Base-by-base conservation (phyloP, 2,113 vertebrate genomes). In the Elgaria multicarinata region DNA sequence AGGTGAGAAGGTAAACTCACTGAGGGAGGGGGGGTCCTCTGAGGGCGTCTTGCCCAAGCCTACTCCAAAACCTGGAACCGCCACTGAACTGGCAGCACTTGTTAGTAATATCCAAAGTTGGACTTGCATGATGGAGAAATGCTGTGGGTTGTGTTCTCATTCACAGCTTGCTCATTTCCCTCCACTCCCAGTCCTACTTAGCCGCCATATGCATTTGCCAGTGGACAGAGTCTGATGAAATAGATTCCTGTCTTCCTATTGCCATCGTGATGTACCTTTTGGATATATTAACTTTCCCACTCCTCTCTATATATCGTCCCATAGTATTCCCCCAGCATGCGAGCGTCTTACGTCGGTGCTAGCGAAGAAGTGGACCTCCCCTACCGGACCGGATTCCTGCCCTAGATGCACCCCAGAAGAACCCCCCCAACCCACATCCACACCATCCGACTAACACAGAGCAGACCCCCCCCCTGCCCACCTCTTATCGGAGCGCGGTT, bases 251-350 rank as follows among this genome's bases (percentile, higher is more conserved):
- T 72, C 75, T 42, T 76, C 50, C 62, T 12, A 4, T 53, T 14
- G 64, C 26, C 87, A 24, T 42, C 46, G 39, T 24, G 6, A 33
- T 26, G 46, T 39, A 1, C 39, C 26, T 7, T 53, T 62, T 76
- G 74, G 62, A 28, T 28, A 28, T 28, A 24, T 36, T 71, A 33
- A 85, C 22, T 13, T 58, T 18, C 36, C 71, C 5, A 39, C 44
- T 26, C 42, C 62, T 91, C 12, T 90, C 53, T 87, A 2, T 84
- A 16, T 72, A 22, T 85, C 26, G 14, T 75, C 44, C 46, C 79
- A 50, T 80, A 93, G 91, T 92, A 93, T 69, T 93, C 90, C 74
- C 92, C 93, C 87, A 90, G 88, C 93, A 92, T 91, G 91, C 89
- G 87, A 90, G 91, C 83, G 87, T 94, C 93, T 83, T 91, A 93